These are phyloP conservation scores for Cetonia aurata DNA, from an alignment of 2,888 invertebrate species.

Conservation along the genomic window DNA sequence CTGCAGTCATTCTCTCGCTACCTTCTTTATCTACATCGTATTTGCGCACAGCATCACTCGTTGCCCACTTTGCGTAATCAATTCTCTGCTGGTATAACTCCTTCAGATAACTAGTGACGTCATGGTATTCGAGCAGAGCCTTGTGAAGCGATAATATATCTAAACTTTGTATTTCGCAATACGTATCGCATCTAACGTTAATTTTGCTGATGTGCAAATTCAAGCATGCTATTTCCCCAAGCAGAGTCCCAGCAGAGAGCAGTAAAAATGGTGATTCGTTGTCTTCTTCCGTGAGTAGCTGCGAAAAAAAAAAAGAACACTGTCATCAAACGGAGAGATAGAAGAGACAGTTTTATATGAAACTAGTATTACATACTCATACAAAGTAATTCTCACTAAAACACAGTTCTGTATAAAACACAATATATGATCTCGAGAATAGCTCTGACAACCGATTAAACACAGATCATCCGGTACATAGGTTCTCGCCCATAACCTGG, in stretches of 20 bases:
- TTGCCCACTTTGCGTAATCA: constrained; percentile 39
- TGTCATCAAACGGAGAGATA: too few species aligned
- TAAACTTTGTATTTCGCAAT: constrained; percentile 69
- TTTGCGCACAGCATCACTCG: constrained; percentile 40
- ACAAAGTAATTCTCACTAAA: too few species aligned
- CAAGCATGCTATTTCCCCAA: constrained; percentile 68
- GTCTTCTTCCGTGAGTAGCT: constrained; percentile 67
- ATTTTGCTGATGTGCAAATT: constrained; percentile 64
- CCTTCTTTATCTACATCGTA: constrained; percentile 19
- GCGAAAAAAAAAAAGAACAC: background rate
- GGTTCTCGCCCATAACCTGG: too few species aligned
- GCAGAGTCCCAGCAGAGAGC: constrained; percentile 68
- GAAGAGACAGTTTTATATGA: too few species aligned
- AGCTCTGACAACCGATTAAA: too few species aligned
- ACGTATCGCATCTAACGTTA: constrained; percentile 57
- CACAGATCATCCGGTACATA: too few species aligned
- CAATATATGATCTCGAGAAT: too few species aligned
- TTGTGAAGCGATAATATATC: constrained; percentile 49
- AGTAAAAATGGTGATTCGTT: constrained; percentile 71
- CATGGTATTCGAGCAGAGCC: constrained; percentile 28
- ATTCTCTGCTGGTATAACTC: constrained; percentile 15
- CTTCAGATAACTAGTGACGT: constrained; percentile 18
- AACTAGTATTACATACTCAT: too few species aligned
- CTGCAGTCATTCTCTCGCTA: constrained; percentile 12
- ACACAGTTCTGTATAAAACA: too few species aligned